Percentiles rank a stretch among this genome's conserved stretches.
These are phyloP conservation scores for Periophthalmus modestus DNA, from an alignment of 2,113 vertebrate genomes.

Conservation along the genomic window DNA sequence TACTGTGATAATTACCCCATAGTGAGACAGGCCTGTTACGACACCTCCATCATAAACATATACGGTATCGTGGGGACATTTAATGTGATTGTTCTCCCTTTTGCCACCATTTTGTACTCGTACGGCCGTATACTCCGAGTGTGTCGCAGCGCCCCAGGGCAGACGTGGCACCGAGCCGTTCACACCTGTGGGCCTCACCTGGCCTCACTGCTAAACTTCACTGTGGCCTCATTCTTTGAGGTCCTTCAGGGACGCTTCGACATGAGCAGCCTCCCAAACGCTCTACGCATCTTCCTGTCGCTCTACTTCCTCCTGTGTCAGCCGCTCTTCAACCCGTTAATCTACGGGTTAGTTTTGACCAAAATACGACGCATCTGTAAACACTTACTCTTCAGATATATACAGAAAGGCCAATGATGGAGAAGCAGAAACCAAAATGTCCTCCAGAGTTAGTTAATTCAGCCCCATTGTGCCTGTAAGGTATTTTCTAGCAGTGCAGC, in stretches of 20 bases:
- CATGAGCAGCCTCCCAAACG: neutral
- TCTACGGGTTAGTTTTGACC: slow-evolving; percentile 20
- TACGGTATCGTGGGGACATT: slow-evolving; percentile 16
- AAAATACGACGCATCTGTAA: slow-evolving; percentile 3
- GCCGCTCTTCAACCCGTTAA: slow-evolving; percentile 9
- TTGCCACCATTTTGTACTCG: neutral
- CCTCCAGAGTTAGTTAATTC: too few species aligned
- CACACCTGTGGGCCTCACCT: slow-evolving; percentile 42
- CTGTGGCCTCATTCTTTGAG: neutral
- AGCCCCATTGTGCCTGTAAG: too few species aligned
- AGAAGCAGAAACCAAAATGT: too few species aligned
- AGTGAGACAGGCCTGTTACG: slow-evolving; percentile 56
- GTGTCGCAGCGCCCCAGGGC: slow-evolving; percentile 5
- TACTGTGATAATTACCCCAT: slow-evolving; percentile 61
- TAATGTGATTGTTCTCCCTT: neutral
- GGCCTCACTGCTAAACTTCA: slow-evolving; percentile 33
- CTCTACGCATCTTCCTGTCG: neutral
- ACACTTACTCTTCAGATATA: neutral
- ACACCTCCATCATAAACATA: slow-evolving; percentile 47
- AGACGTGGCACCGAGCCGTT: slow-evolving; percentile 29
- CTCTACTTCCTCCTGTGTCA: slow-evolving; percentile 17
- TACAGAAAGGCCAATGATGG: neutral
- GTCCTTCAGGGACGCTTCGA: neutral
- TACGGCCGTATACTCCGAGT: slow-evolving; percentile 34
- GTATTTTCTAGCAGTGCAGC: too few species aligned